Base-by-base conservation (phyloP, 2,797 vertebrate genomes). In the Ammospiza maritima region DNA sequence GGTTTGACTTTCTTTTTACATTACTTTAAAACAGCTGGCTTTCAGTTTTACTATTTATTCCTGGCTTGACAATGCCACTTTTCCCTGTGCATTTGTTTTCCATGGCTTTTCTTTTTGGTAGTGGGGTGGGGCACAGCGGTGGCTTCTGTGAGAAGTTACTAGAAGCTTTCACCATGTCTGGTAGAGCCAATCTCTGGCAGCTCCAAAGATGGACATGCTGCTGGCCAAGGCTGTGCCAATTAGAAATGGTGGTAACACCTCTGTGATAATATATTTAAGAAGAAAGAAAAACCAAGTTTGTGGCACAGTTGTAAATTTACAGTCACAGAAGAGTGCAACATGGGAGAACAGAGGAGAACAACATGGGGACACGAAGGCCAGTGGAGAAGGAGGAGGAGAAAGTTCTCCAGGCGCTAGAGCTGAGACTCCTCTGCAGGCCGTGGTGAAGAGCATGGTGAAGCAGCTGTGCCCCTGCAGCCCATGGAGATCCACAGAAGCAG, bases 341-440 rank as follows among this genome's bases (percentile, higher is more conserved):
- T 18, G 27, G 21, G 58, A 60, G 16, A 60, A 60, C 36, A 53
- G 48, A 50, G 23, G 25, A 62, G 22, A 54, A 27, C 11, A 53
- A 53, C 11, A 32, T 23, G 34, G 67, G 53, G 23, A 64, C 12
- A 38, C 8, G 15, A 47, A 72, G 18, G 22, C 44, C 38, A 27
- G 27, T 32, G 27, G 32, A 53, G 56, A 45, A 45, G 29, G 27
- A 53, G 22, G 11, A 18, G 11, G 16, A 81, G 26, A 16, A 54
- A 15, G 15, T 45, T 18, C 22, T 54, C 7, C 47, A 53, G 32
- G 47, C 0, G 0, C 47, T 1, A 0, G 38, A 71, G 66, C 27
- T 4, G 20, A 71, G 17, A 62, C 45, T 62, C 18, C 67, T 54
- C 14, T 72, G n/a, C 22, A 82, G 57, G 38, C 18, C 3, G 0